phyloP scores from a whole-genome alignment of 1,140 invertebrate species.

The Ganaspis sp. region DNA sequence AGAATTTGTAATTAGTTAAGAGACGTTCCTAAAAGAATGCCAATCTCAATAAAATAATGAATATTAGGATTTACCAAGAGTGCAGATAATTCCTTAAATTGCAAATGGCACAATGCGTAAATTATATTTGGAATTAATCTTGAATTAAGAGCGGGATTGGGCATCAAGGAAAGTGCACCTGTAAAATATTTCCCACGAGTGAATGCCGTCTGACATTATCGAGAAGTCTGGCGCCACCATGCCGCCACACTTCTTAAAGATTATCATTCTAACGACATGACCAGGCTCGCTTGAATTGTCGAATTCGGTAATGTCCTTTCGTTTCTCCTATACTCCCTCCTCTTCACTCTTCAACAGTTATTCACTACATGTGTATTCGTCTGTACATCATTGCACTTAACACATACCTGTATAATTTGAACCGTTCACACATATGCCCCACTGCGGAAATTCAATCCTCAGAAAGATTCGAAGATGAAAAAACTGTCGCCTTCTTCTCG shows the following conservation, averaged over 20 bases:
- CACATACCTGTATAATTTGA: no score
- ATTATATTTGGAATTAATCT: neutral
- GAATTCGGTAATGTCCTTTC: neutral
- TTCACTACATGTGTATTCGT: no score
- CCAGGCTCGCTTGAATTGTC: neutral
- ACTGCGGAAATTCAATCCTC: neutral
- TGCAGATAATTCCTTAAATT: neutral
- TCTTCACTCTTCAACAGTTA: neutral
- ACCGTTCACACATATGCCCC: neutral
- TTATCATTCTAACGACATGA: neutral
- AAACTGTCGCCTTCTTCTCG: constrained; percentile 8
- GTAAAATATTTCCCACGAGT: constrained; percentile 26
- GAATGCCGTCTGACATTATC: neutral
- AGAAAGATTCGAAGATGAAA: neutral
- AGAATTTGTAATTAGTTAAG: no score
- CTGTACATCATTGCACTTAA: no score
- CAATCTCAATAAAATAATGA: no score
- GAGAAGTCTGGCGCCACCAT: neutral
- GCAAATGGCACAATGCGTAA: neutral
- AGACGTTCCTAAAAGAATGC: no score
- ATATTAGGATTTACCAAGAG: neutral
- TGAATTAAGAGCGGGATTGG: neutral
- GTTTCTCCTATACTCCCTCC: neutral
- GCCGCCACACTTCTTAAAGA: neutral
- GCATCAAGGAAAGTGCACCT: constrained; percentile 14